Evolutionary conservation across 2,888 invertebrate genomes (phyloP).

Genomic region (Pyrgus malvae): DNA sequence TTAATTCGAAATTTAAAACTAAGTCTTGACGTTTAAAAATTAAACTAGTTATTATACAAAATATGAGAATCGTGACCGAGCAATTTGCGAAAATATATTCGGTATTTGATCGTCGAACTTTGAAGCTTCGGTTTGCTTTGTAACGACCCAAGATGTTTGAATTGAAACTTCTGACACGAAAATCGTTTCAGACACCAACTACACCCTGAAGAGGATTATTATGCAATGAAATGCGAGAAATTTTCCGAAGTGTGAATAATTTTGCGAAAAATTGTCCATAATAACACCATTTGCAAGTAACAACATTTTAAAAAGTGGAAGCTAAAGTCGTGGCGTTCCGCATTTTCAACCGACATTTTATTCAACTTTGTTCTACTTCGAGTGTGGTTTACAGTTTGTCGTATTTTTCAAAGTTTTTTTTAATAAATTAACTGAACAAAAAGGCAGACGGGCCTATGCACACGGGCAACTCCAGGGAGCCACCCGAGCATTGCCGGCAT

Average conservation of each 20-base stretch:
- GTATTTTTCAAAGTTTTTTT: background rate
- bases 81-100: background rate
- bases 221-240: conserved; percentile 13
- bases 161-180: conserved; percentile 49
- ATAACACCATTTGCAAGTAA: conserved; percentile 2
- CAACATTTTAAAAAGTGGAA: background rate
- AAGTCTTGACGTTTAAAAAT: no score
- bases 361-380: conserved; percentile 6
- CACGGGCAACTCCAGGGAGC: no score
- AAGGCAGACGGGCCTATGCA: no score
- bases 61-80: background rate
- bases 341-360: conserved; percentile 4
- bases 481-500: no score
- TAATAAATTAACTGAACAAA: no score
- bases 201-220: conserved; percentile 13
- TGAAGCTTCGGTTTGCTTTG: conserved; percentile 7
- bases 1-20: no score
- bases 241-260: conserved; percentile 17
- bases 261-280: conserved; percentile 9
- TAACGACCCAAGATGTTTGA: conserved; percentile 10
- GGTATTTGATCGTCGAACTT: conserved; percentile 6
- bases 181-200: conserved; percentile 45
- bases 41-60: background rate
- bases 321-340: background rate
- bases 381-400: background rate